A percentile compares a stretch with the other conserved stretches of the same genome.
phyloP scores from a whole-genome alignment of 2,888 invertebrate genomes.

The Tinea semifulvella region DNA sequence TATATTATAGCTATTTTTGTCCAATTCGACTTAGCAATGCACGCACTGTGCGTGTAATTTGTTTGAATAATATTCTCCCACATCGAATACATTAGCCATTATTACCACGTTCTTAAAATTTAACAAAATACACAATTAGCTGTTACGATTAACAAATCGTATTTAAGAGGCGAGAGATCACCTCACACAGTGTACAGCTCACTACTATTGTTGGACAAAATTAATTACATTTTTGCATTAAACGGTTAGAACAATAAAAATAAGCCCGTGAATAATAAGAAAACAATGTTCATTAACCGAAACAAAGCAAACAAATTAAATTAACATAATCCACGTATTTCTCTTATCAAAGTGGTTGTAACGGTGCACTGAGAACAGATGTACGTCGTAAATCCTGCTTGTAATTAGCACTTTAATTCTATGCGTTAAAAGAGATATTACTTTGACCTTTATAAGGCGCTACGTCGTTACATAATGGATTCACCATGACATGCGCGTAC shows the following conservation, averaged over 20 bases:
- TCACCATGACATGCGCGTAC: conserved; percentile 19
- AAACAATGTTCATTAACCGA: conserved; percentile 15
- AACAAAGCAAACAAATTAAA: conserved; percentile 17
- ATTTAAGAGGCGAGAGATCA: background rate
- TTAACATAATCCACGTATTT: conserved; percentile 16
- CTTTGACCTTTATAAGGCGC: conserved; percentile 19
- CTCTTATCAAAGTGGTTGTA: conserved; percentile 16
- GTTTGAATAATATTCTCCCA: background rate
- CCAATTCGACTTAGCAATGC: background rate
- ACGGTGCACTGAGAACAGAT: conserved; percentile 14
- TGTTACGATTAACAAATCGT: conserved; percentile 1
- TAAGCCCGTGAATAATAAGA: background rate
- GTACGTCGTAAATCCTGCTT: conserved; percentile 16
- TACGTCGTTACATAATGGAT: conserved; percentile 1
- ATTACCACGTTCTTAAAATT: background rate
- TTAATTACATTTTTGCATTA: background rate
- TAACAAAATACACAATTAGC: conserved; percentile 4
- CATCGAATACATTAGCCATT: background rate
- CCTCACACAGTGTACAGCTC: background rate
- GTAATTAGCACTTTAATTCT: conserved; percentile 21
- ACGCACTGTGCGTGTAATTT: background rate
- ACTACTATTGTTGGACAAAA: background rate
- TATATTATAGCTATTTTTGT: background rate
- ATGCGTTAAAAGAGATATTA: conserved; percentile 20
- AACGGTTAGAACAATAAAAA: conserved; percentile 3